Evolutionary conservation across 2,113 vertebrate genomes (phyloP), one percentile per base, ranked within the genome.

Genomic region (Bufo bufo): DNA sequence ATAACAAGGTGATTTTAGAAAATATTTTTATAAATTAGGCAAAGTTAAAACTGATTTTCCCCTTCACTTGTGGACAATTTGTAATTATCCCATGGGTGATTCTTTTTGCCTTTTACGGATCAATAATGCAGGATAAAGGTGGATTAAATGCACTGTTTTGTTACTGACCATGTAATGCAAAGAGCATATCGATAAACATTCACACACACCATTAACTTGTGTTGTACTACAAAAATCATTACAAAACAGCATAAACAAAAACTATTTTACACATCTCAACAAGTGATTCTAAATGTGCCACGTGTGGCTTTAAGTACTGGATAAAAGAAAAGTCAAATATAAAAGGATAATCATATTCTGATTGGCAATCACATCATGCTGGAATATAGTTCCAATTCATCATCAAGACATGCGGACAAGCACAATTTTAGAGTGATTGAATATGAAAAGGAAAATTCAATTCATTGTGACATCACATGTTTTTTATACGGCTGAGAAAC

Each of bases 351-450:
- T 83, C 59, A 83, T 77, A 83, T 83, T 88, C 80, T 77, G 80
- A 88, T 82, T 83, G 80, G 69, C 80, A 88, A 88, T 88, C 80
- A 88, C 80, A 83, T 88, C 71, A 88, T 77, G 69, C 56, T 75
- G 59, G 69, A 75, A 83, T 83, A 65, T 54, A 77, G 71, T 47
- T 84, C 61, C 87, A 84, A 83, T 88, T 88, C 71, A 88, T 88
- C 87, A 88, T 88, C 80, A 88, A 83, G 81, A 45, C 86, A 88
- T 19, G 58, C 83, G 80, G 87, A 88, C 71, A 77, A 88, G 80
- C 80, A 83, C 77, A 87, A 66, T 87, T 63, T 87, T 47, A 56
- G 20, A 71, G 75, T 87, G 85, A 88, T 83, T 88, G 81, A 88
- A 84, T 84, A 88, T 65, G 19, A 83, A 88, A 77, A 54, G 80